These are phyloP conservation scores for Shinisaurus crocodilurus DNA, from an alignment of 2,113 vertebrate species.

Conservation along the genomic window DNA sequence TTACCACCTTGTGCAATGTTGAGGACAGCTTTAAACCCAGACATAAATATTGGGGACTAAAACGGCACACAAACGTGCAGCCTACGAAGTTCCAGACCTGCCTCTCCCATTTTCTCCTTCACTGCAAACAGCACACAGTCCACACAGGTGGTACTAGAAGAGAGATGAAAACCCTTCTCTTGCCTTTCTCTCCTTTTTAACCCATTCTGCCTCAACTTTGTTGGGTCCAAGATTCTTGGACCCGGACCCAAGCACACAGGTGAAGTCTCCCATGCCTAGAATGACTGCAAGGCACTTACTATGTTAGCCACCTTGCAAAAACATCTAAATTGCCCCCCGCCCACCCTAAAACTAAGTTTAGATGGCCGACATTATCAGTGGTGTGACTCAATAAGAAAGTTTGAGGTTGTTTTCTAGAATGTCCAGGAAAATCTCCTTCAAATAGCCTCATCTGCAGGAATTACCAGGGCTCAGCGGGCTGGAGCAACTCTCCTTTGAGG, in stretches of 20 bases:
- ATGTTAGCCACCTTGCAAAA: background rate
- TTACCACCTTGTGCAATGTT: background rate
- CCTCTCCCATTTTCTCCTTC: background rate
- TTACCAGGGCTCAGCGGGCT: background rate
- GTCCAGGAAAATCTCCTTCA: background rate
- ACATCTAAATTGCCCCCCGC: background rate
- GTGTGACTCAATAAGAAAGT: background rate
- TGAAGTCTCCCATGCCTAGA: background rate
- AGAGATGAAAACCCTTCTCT: background rate
- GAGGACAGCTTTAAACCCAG: background rate
- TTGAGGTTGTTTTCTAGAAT: background rate
- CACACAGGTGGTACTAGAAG: background rate
- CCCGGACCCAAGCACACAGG: background rate
- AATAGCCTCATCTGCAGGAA: background rate
- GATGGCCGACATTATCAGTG: background rate
- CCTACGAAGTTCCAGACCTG: background rate
- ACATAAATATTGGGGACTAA: background rate
- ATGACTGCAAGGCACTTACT: background rate
- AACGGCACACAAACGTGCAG: background rate
- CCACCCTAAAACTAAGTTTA: background rate
- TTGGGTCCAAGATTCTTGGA: too few species aligned
- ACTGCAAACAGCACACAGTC: background rate
- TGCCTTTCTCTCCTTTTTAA: background rate
- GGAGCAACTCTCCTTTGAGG: background rate
- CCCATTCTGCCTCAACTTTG: too few species aligned